Evolutionary conservation across 2,113 vertebrate species (phyloP), one percentile per base, ranked within the genome.

Genomic region (Elachura formosa): DNA sequence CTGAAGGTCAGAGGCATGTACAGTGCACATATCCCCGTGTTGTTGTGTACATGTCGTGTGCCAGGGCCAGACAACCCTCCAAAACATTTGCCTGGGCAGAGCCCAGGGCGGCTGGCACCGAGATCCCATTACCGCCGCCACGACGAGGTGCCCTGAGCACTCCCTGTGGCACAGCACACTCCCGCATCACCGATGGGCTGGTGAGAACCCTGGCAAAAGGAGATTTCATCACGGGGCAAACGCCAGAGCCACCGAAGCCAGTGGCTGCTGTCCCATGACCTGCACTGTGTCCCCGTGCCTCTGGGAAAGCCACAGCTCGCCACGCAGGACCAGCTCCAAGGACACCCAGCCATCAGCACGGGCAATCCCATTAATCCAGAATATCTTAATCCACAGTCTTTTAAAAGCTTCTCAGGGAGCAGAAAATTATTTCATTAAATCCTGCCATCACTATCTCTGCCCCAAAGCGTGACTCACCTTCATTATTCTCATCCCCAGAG

Each of bases 1-100:
- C 98, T 99, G 99, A 99, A 99, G 99, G 99, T 99, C 98, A 98
- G 98, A 97, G 25, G 75, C 97, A 95, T 34, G 95, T 94, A 94
- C 92, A 81, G 86, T 1, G 96, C 97, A 83, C 49, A 62, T 67
- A 84, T 72, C 93, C 73, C 87, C 10, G 33, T 62, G 93, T 89
- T 93, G 98, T 85, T 86, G 84, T 93, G 83, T 74, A 93, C 84
- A 46, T 16, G 92, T 62, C 23, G 51, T 48, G 71, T n/a, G 91
- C 74, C 66, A 31, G n/a, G 88, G 87, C 93, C 91, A 80, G 43
- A 2, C 48, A 2, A 58, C 52, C 93, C 96, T 87, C 14, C 45
- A 24, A 92, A 96, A 89, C 91, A 28, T 34, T 1, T 3, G 16
- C 17, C 69, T 59, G 83, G 82, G 93, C n/a, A 46, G 55, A 84